Evolutionary conservation across 1,140 invertebrate genomes (phyloP).

Genomic region (Drosophila littoralis): DNA sequence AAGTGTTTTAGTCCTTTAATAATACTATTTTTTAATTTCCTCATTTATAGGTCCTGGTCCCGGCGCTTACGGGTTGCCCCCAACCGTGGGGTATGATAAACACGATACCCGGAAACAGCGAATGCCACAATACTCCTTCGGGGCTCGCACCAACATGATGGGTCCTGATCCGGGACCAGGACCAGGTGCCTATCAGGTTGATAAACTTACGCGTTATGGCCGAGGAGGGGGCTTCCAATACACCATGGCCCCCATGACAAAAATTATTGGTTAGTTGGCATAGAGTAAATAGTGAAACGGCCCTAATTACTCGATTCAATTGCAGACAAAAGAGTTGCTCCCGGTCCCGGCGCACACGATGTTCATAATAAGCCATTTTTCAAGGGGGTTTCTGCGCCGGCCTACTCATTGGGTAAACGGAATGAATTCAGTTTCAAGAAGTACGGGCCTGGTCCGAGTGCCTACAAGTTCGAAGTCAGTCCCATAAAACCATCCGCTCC

Average conservation of each 20-base stretch:
- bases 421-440: constrained; percentile 83
- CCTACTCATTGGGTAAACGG: constrained; percentile 86
- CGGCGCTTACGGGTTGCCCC: constrained; percentile 87
- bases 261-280: constrained; percentile 47
- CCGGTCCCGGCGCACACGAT: constrained; percentile 86
- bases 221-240: constrained; percentile 56
- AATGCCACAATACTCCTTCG: constrained; percentile 87
- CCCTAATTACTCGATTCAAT: neutral
- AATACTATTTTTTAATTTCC: neutral
- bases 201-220: constrained; percentile 72
- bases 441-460: constrained; percentile 87
- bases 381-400: constrained; percentile 85
- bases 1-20: constrained; percentile 3
- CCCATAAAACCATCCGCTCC: constrained; percentile 81
- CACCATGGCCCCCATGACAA: constrained; percentile 71
- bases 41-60: constrained; percentile 86
- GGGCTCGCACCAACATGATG: constrained; percentile 65
- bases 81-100: constrained; percentile 85
- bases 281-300: neutral
- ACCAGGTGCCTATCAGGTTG: constrained; percentile 70
- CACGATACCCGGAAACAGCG: constrained; percentile 87
- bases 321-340: constrained; percentile 72
- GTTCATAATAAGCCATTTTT: constrained; percentile 85
- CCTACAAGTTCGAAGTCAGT: constrained; percentile 85
- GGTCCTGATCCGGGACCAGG: constrained; percentile 59